Evolutionary conservation across 2,797 vertebrate species (phyloP).

Genomic region (Clarias laeviceps): DNA sequence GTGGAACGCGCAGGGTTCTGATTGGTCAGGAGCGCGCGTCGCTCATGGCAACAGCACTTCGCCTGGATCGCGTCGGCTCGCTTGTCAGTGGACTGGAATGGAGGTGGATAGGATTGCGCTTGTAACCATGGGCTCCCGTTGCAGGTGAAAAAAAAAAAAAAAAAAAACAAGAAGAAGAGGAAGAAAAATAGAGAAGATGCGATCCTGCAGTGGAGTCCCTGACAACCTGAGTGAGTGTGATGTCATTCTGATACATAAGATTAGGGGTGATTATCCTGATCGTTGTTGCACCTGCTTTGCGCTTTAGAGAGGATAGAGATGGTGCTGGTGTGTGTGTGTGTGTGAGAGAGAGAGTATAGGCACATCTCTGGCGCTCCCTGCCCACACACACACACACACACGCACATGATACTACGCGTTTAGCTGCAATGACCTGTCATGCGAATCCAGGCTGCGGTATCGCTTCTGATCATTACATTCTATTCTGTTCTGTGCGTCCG

Average conservation of each 20-base stretch:
- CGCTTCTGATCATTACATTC: neutral
- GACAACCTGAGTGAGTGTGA: slow-evolving; percentile 52
- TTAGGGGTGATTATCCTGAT: neutral
- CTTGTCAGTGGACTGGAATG: slow-evolving; percentile 57
- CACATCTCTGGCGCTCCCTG: slow-evolving; percentile 43
- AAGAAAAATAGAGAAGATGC: slow-evolving; percentile 56
- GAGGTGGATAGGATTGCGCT: slow-evolving; percentile 57
- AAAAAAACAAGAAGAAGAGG: neutral
- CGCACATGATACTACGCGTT: neutral
- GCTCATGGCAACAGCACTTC: slow-evolving; percentile 26
- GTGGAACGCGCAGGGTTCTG: slow-evolving; percentile 12
- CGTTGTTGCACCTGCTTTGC: slow-evolving; percentile 17
- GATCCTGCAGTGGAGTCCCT: slow-evolving; percentile 53
- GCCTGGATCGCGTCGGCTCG: slow-evolving; percentile 40
- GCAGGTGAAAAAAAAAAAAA: slow-evolving; percentile 29
- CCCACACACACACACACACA: slow-evolving; percentile 48
- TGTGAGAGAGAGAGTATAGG: neutral
- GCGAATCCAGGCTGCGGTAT: slow-evolving; percentile 9
- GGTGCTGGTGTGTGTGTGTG: neutral
- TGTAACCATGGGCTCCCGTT: slow-evolving; percentile 51
- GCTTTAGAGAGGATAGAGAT: neutral
- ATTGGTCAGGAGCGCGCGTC: slow-evolving; percentile 50
- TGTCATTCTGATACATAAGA: neutral
- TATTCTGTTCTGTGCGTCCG: neutral
- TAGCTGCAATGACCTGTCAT: slow-evolving; percentile 21